Base-by-base conservation (phyloP, 2,888 invertebrate species). In the Caenorhabditis becei region DNA sequence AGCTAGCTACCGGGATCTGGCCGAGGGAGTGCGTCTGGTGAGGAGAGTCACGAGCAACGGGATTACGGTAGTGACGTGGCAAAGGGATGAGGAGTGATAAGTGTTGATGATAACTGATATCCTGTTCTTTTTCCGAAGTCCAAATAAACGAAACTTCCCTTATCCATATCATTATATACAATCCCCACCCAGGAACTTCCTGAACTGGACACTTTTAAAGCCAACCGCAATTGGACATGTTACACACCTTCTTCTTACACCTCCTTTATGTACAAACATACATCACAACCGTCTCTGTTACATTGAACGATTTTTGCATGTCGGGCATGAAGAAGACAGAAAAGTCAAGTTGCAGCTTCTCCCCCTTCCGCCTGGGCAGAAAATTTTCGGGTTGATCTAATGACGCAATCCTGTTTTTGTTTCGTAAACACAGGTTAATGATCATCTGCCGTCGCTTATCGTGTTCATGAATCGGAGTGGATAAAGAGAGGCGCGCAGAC, bases 381-480 rank as follows among this genome's bases (percentile, higher is more conserved):
- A 20, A 37, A 56, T 56, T 35, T 49, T 62, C 54, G 62, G 58
- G 49, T 61, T 49, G 59, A 49, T 62, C 41, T 41, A 20, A 23
- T 72, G 62, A 62, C 28, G 54, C 58, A 65, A 65, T 62, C 72
- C 65, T 65, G 72, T 74, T 65, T 54, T 47, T 74, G 44, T 53
- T 37, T 11, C 65, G 49, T 32, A 53, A 41, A 23, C 8, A 24
- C 66, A 74, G 72, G 72, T 65, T 74, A 74, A 74, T 74, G 72
- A 65, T 74, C 72, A 65, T 47, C 11, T 18, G 51, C 16, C 14
- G 5, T 47, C 8, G 24, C 63, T 72, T 72, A 72, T 72, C 71
- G 63, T 54, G 63, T 63, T 62, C 71, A 63, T 62, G 62, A 56
- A 63, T 71, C 71, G 71, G 71, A 72, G 63, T 72, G 72, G 72